phyloP scores from a whole-genome alignment of 2,113 vertebrate genomes.

The Archocentrus centrarchus region DNA sequence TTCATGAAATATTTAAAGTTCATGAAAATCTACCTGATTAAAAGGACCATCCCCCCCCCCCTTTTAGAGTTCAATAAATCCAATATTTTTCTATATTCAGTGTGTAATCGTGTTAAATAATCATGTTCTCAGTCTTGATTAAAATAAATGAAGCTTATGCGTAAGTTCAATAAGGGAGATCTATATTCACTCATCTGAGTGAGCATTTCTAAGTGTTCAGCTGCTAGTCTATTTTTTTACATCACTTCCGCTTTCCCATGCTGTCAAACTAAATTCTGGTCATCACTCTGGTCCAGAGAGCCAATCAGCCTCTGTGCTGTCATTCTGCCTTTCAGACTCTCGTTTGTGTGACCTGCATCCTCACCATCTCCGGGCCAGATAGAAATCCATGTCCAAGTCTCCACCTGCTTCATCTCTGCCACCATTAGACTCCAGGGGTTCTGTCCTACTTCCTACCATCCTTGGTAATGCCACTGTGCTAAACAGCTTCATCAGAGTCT shows the following conservation, averaged over 20 bases:
- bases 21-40: conserved; percentile 1
- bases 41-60: background rate
- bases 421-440: background rate
- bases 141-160: background rate
- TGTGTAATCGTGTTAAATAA: conserved; percentile 6
- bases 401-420: background rate
- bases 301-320: background rate
- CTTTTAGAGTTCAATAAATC: background rate
- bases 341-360: background rate
- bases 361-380: background rate
- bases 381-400: background rate
- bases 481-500: background rate
- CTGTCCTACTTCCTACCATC: background rate
- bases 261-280: background rate
- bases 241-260: background rate
- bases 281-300: background rate
- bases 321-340: background rate
- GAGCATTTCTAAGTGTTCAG: background rate
- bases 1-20: conserved; percentile 13
- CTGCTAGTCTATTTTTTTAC: background rate
- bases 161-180: background rate
- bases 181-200: background rate
- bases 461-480: background rate
- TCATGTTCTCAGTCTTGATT: background rate
- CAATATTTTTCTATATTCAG: background rate